Evolutionary conservation across 2,113 vertebrate species (phyloP).

Genomic region (Regulus satrapa): DNA sequence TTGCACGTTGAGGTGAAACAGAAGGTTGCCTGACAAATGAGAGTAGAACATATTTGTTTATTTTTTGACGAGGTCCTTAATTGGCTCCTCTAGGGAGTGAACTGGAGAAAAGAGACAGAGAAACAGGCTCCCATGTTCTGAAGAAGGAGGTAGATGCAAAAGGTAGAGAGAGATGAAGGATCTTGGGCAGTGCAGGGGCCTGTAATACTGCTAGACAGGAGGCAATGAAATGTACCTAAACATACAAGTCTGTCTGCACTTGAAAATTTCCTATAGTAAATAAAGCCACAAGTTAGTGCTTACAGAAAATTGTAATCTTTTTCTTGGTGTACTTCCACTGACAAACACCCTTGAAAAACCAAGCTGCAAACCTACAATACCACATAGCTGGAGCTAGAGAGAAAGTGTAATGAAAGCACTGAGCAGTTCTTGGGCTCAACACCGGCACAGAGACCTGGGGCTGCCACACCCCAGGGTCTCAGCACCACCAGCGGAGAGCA

Average conservation of each 20-base stretch:
- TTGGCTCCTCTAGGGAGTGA: not conserved
- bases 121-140: not conserved
- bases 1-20: not conserved
- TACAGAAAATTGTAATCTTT: not conserved
- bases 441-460: rapidly evolving
- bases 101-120: not conserved
- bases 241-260: not conserved
- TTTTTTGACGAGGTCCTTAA: not conserved
- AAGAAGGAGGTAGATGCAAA: not conserved
- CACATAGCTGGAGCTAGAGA: not conserved
- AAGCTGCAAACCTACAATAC: not conserved
- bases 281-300: not conserved
- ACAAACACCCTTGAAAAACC: not conserved
- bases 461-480: rapidly evolving
- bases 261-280: not conserved
- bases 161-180: not conserved
- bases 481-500: not conserved
- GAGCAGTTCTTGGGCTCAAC: not conserved
- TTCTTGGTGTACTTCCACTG: not conserved
- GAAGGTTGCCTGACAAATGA: conserved; percentile 4
- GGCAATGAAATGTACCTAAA: not conserved
- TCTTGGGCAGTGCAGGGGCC: not conserved
- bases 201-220: not conserved
- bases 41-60: not conserved
- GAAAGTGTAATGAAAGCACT: not conserved